These are phyloP conservation scores for Cebidichthys violaceus DNA, from an alignment of 2,113 vertebrate genomes.

Conservation along the genomic window DNA sequence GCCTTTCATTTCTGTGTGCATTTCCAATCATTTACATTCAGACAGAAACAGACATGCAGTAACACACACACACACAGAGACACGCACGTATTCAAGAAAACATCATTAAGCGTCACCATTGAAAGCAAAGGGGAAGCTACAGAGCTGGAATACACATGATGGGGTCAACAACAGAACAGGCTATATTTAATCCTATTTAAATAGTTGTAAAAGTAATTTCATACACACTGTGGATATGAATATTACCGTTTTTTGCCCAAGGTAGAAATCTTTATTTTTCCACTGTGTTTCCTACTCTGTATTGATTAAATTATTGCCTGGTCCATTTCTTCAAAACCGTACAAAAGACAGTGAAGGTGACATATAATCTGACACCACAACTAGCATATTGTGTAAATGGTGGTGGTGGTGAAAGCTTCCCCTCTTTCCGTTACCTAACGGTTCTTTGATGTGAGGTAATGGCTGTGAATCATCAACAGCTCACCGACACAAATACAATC, in stretches of 20 bases:
- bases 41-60: neutral
- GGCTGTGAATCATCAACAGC: constrained; percentile 45
- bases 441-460: constrained; percentile 70
- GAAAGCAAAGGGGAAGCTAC: neutral
- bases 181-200: neutral
- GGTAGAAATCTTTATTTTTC: neutral
- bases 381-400: constrained; percentile 4
- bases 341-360: constrained; percentile 14
- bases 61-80: constrained; percentile 16
- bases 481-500: neutral
- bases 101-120: constrained; percentile 47
- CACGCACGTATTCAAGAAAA: neutral
- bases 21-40: neutral
- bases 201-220: neutral
- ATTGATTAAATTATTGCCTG: neutral
- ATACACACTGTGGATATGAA: too few species aligned
- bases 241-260: too few species aligned
- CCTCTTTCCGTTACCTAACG: constrained; percentile 5
- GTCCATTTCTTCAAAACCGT: constrained; percentile 1
- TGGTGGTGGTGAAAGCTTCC: neutral
- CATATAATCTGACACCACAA: neutral
- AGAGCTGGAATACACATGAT: neutral
- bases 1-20: constrained; percentile 22
- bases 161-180: neutral
- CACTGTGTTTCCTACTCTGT: neutral